Conservation (phyloP, 2,113 vertebrate species). For the Myrmophylax atrothorax region DNA sequence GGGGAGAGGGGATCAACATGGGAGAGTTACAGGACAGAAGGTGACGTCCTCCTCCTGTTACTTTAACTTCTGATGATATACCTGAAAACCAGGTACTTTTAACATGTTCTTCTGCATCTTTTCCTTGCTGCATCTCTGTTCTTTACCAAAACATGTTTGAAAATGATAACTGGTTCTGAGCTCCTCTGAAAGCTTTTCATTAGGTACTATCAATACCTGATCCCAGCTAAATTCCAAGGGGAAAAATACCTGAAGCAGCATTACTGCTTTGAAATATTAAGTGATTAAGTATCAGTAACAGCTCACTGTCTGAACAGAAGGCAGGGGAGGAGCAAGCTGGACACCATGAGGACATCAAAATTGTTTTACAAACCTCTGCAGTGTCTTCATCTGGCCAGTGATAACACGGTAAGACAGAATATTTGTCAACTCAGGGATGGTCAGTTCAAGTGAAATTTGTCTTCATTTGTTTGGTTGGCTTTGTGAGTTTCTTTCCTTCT, state of each 20-base stretch:
- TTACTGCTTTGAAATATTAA: not conserved
- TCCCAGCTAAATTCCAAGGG: not conserved
- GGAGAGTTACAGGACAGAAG: not conserved
- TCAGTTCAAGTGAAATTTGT: not conserved
- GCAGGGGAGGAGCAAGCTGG: not conserved
- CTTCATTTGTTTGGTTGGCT: not conserved
- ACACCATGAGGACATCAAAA: not conserved
- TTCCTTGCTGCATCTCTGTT: not conserved
- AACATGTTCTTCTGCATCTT: not conserved
- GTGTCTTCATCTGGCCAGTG: not conserved
- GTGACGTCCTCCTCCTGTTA: rapidly evolving
- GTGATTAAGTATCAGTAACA: not conserved
- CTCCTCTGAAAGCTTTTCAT: not conserved
- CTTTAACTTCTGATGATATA: not conserved
- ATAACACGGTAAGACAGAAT: not conserved
- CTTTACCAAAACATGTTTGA: not conserved
- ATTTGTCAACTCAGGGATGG: not conserved
- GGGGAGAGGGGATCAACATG: not conserved
- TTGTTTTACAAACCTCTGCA: not conserved
- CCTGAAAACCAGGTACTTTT: not conserved
- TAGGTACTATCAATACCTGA: not conserved
- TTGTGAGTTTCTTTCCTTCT: not conserved
- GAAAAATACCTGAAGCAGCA: not conserved
- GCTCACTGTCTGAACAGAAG: not conserved
- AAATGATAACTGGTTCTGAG: not conserved